Conservation (phyloP, 1,140 invertebrate species). For the Pachypeltis micranthus region DNA sequence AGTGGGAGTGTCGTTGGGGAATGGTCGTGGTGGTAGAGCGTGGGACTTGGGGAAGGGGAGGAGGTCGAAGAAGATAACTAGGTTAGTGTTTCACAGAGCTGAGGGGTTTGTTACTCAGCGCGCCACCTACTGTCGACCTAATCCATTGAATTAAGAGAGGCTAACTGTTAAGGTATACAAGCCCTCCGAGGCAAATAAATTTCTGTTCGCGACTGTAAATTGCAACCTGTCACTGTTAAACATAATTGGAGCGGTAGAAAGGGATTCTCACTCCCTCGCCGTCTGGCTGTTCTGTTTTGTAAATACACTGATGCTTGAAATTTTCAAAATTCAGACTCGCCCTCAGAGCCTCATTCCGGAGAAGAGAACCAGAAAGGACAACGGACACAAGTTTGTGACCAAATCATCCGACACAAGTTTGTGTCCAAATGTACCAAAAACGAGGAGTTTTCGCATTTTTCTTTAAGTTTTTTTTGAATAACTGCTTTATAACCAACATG, state of each 20-base stretch:
- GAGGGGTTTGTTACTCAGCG: slow-evolving; percentile 1
- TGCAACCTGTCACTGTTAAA: not conserved
- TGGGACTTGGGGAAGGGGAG: not conserved
- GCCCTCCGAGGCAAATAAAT: not conserved
- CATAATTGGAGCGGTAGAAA: not conserved
- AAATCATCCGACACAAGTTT: no score
- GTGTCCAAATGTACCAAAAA: no score
- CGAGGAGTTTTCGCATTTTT: no score
- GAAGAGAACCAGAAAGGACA: no score
- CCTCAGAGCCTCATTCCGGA: no score
- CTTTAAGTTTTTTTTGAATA: no score
- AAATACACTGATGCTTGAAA: no score
- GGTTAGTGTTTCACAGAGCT: slow-evolving; percentile 7
- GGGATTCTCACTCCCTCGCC: no score
- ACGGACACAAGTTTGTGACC: no score
- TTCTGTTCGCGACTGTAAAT: not conserved
- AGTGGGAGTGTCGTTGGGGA: not conserved
- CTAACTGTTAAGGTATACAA: slow-evolving; percentile 2
- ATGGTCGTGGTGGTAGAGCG: not conserved
- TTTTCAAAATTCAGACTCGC: no score
- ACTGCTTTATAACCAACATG: no score
- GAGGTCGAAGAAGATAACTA: not conserved
- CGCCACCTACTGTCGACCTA: not conserved
- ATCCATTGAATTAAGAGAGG: not conserved
- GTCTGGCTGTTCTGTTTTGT: no score